Base-by-base conservation (phyloP, 2,113 vertebrate genomes). In the Pseudorhombus dupliciocellatus region DNA sequence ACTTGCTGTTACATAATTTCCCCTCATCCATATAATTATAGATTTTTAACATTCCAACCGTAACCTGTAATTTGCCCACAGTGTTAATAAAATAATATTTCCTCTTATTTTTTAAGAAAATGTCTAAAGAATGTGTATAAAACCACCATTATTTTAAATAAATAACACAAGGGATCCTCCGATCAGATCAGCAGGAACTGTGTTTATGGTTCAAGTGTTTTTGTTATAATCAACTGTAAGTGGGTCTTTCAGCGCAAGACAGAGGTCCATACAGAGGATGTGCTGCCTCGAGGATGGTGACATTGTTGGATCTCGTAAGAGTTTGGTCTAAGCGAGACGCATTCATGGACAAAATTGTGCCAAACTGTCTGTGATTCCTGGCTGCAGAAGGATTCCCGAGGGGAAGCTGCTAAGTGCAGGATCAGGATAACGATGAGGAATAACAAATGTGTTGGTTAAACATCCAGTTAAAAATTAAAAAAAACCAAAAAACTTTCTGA, bases 251-350 rank as follows among this genome's bases (percentile, higher is more conserved):
- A 84, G 24, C 54, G n/a, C 70, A 76, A 65, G 80, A 81, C 72
- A 30, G 77, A 66, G 77, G 11, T 57, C 73, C 78, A 58, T 80
- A 85, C 82, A 85, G 71, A 73, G 51, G 80, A 76, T 51, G 15
- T 5, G 34, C 62, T 22, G 84, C 80, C 84, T 79, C 63, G 66
- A 81, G 87, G 85, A 85, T 66, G 68, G 57, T 28, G 48, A 78
- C 80, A 85, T 87, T 84, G 75, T 87, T 73, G 70, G 65, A 69
- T 73, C 69, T 75, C 70, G 37, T 75, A 57, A 61, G 75, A 81
- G 46, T 77, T 79, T 51, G 56, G 60, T 53, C 61, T 84, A 58
- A 84, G 44, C 69, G 73, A 74, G 65, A 80, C 1, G 8, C 73
- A 84, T 79, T 86, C 73, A 80, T 59, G 21, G 51, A 51, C 66